Conservation (phyloP, 2,113 vertebrate species). For the Dromiciops gliroides region DNA sequence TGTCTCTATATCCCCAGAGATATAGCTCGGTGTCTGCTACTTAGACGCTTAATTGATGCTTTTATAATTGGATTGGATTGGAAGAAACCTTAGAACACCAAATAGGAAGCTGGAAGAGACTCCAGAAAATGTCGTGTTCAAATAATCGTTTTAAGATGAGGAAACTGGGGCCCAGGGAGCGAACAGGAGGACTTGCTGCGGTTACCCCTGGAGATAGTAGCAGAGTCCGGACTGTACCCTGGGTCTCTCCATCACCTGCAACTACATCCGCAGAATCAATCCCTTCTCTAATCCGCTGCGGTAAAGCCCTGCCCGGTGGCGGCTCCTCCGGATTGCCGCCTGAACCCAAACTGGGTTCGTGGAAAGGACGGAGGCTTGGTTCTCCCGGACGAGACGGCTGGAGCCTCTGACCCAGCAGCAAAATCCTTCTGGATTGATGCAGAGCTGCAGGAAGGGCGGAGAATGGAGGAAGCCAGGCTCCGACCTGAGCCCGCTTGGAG, state of each 20-base stretch:
- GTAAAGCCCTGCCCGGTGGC: neutral
- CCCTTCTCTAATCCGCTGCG: neutral
- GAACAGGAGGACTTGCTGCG: neutral
- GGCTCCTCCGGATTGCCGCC: neutral
- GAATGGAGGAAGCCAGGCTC: neutral
- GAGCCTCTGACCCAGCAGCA: neutral
- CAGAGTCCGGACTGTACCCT: neutral
- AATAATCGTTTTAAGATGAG: neutral
- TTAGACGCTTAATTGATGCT: neutral
- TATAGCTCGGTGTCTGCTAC: neutral
- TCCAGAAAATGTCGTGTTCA: neutral
- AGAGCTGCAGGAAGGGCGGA: neutral
- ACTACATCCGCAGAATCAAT: neutral
- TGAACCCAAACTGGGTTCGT: neutral
- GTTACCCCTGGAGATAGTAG: neutral
- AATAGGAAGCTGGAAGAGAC: neutral
- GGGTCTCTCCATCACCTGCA: neutral
- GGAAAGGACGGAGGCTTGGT: neutral
- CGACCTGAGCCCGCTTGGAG: conserved; percentile 65
- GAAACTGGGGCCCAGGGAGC: neutral
- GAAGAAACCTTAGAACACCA: neutral
- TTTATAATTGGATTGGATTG: neutral
- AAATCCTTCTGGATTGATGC: neutral
- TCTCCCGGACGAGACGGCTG: neutral
- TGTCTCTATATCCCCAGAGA: neutral